These are phyloP conservation scores for Shinisaurus crocodilurus DNA, from an alignment of 2,113 vertebrate species.

Conservation along the genomic window DNA sequence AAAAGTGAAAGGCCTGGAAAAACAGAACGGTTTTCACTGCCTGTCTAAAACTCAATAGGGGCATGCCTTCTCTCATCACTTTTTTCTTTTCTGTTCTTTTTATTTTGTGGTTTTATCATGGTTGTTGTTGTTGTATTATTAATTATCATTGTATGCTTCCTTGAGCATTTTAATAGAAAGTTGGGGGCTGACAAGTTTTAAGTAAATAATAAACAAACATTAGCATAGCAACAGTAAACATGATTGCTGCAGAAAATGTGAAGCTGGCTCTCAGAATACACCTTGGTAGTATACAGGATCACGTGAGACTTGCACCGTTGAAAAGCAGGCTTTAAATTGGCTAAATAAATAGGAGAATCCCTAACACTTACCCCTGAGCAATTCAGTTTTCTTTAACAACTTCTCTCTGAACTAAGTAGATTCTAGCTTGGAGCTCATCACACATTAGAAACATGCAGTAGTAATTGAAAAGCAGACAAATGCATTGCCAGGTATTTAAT, in stretches of 20 bases:
- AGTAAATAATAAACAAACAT: neutral
- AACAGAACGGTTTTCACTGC: too few relatives aligned
- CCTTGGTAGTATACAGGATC: neutral
- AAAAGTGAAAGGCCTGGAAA: too few relatives aligned
- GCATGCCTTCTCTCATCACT: too few relatives aligned
- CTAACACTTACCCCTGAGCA: neutral
- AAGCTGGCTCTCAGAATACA: neutral
- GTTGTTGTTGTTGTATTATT: too few relatives aligned
- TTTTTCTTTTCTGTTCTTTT: too few relatives aligned
- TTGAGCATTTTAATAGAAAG: neutral
- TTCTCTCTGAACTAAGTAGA: neutral
- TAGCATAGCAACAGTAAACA: neutral
- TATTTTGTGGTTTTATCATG: too few relatives aligned
- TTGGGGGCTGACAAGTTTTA: neutral
- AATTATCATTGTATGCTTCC: too few relatives aligned
- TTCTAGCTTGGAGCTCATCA: neutral
- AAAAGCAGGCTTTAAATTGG: neutral
- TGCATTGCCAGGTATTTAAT: neutral
- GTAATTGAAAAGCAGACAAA: neutral
- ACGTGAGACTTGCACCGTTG: neutral
- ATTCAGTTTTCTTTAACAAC: neutral
- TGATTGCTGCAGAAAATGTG: neutral
- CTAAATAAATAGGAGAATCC: neutral
- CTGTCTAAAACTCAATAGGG: too few relatives aligned
- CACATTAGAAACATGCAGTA: slow-evolving; percentile 3